Conservation (phyloP, 2,797 vertebrate species). For the Antennarius maculatus region DNA sequence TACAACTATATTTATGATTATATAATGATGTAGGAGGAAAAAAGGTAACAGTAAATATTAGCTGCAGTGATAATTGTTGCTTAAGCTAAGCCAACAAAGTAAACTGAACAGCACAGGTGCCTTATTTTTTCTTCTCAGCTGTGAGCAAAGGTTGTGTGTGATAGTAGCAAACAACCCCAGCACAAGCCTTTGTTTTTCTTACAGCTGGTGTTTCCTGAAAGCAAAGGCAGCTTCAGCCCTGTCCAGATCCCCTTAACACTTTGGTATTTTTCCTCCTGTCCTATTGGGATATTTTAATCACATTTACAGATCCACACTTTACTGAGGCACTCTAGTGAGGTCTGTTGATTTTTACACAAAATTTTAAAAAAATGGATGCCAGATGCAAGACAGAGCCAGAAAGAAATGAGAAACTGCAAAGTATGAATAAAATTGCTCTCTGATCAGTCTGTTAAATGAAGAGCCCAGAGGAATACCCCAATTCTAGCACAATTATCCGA, state of each 20-base stretch:
- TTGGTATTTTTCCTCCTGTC: constrained; percentile 51
- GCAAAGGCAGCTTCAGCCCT: constrained; percentile 39
- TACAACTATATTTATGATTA: no score
- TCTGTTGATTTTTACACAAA: constrained; percentile 62
- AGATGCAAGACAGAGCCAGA: constrained; percentile 30
- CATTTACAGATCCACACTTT: constrained; percentile 59
- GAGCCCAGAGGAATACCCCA: not conserved
- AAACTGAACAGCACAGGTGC: not conserved
- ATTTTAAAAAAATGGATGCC: constrained; percentile 26
- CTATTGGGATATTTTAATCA: constrained; percentile 78
- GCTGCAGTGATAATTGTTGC: not conserved
- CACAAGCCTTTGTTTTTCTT: constrained; percentile 28
- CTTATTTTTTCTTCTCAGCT: not conserved
- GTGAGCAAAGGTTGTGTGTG: constrained; percentile 36
- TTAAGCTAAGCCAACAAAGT: not conserved
- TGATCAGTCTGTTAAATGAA: constrained; percentile 5
- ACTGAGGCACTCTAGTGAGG: constrained; percentile 56
- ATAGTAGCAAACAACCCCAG: constrained; percentile 10
- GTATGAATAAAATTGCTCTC: not conserved
- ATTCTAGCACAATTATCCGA: no score
- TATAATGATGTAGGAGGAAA: no score
- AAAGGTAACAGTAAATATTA: no score
- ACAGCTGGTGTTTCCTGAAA: constrained; percentile 30
- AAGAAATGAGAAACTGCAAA: constrained; percentile 33
- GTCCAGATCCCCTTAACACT: constrained; percentile 59